phyloP scores from a whole-genome alignment of 2,888 invertebrate genomes.

The Aphrophora alni region DNA sequence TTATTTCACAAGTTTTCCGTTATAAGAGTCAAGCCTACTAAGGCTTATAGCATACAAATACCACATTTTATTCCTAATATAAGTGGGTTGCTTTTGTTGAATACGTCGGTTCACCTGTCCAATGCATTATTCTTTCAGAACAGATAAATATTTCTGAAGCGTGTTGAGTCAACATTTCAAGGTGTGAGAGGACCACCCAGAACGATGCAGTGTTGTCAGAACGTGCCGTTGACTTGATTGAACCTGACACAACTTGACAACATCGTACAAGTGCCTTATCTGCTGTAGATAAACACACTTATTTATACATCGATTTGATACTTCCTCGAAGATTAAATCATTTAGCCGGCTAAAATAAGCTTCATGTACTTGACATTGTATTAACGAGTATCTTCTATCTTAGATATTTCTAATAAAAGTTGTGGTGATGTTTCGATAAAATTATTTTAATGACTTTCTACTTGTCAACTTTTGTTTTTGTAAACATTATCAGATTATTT shows the following conservation, averaged over 20 bases:
- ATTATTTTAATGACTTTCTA: too few relatives aligned
- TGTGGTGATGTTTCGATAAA: too few relatives aligned
- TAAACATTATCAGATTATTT: too few relatives aligned
- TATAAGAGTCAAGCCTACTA: too few relatives aligned
- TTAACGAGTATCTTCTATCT: too few relatives aligned
- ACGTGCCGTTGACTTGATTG: background rate
- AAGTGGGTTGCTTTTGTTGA: background rate
- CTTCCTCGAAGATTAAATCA: background rate
- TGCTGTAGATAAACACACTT: background rate
- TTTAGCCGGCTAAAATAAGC: background rate
- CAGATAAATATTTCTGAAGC: constrained; percentile 2
- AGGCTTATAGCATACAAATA: too few relatives aligned
- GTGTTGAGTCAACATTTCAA: background rate
- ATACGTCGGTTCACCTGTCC: background rate
- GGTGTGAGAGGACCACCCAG: constrained; percentile 37
- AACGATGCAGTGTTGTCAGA: constrained; percentile 21
- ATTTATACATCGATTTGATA: background rate
- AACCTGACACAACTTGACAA: background rate
- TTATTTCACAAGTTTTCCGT: too few relatives aligned
- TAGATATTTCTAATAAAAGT: too few relatives aligned
- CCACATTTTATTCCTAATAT: background rate
- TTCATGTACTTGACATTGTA: background rate
- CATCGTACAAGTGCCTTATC: background rate
- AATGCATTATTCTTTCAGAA: background rate
- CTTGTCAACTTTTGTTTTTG: too few relatives aligned